Base-by-base conservation (phyloP, 1,140 invertebrate genomes). In the Zaprionus ornatus region DNA sequence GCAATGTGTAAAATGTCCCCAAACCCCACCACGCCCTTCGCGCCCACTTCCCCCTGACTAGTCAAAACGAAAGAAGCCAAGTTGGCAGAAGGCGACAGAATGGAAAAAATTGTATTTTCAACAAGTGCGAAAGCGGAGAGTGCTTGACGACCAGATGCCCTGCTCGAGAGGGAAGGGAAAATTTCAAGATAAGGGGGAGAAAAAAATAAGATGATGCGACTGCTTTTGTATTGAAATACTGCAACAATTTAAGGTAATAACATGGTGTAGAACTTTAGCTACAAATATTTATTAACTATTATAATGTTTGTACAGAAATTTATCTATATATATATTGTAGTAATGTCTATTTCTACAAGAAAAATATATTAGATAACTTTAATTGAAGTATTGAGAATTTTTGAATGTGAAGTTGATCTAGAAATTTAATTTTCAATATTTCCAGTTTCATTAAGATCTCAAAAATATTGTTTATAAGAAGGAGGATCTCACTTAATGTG, bases 1-100 rank as follows among this genome's bases (percentile, higher is more conserved):
- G 85, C 75, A 90, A 90, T 88, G 85, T 81, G 84, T 73, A 84
- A 90, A 88, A 81, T 74, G 77, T 87, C 66, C 84, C 76, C 74
- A 69, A 74, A 60, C 82, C 63, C 48, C 29, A n/a, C 12, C n/a
- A 19, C 48, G 27, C 13, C 37, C 37, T 13, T 19, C 2, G 7
- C 21, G 9, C 19, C 4, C 10, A 9, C 2, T 6, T 17, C 15
- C 45, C 10, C 50, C 40, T 29, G 40, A 60, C 54, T 66, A 40
- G 32, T 50, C 52, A 64, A 66, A 85, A 71, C 37, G 62, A 75
- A 65, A 66, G 66, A 85, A 88, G 73, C 74, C 80, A 83, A 75
- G 64, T 80, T 66, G 62, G 52, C 62, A 78, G 66, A 77, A 68
- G 65, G 68, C 77, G 68, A 70, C 68, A 50, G 10, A 50, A 66